Evolutionary conservation across 2,888 invertebrate genomes (phyloP), one percentile per base, ranked within the genome.

Genomic region (Helicoverpa assulta): DNA sequence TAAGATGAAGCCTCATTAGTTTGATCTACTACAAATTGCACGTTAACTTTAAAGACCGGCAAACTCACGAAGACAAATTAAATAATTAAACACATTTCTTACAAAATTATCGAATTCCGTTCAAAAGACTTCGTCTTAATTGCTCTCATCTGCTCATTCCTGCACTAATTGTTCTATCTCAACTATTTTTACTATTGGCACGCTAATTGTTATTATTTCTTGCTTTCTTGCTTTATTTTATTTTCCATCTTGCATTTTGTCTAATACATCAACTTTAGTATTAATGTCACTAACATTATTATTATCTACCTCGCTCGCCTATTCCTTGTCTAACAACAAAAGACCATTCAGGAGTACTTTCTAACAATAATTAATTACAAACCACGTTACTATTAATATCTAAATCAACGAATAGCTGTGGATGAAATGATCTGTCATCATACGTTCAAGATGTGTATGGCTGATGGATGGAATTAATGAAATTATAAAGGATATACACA

Each of bases 391-490:
- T 67, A 73, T 88, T 75, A 86, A 85, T 85, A 85, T 86, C 85
- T 87, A 85, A 88, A 89, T 90, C 85, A 86, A 86, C 74, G 77
- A 81, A 85, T 84, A 78, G 83, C 81, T 82, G 85, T 80, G 84
- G 75, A 83, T 76, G 73, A 82, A 83, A 78, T 61, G 70, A 88
- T 91, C 87, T 89, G 89, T 91, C 90, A 89, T 85, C 85, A 72
- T 72, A 67, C 76, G 75, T 70, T 77, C 63, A 80, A 68, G 71
- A 83, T 76, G 68, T 75, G 79, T 76, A 47, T 81, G 72, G 77
- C 81, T 89, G 91, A 91, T 86, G 81, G 78, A 91, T 92, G 78
- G 88, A 84, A 92, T 92, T 91, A 92, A 92, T 91, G 87, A 87
- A 89, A 88, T 83, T 80, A 89, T 86, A 89, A 90, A 90, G 89